These are phyloP conservation scores for Lepidochrysops patricia DNA, from an alignment of 2,888 invertebrate species.

Conservation along the genomic window DNA sequence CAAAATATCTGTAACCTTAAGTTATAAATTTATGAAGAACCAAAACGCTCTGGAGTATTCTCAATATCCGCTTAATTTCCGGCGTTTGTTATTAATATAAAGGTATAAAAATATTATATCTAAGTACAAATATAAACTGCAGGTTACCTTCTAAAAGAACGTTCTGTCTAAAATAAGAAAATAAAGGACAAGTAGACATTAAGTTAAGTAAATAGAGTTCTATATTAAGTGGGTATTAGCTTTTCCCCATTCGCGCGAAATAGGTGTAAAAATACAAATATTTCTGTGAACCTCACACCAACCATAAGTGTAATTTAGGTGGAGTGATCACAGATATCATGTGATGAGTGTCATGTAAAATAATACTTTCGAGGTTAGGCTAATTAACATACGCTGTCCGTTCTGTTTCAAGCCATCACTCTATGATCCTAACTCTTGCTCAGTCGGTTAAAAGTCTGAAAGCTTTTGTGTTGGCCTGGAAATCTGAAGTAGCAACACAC, in stretches of 20 bases:
- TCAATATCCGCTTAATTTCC: slow-evolving; percentile 13
- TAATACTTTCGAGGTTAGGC: too few species aligned
- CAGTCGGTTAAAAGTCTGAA: slow-evolving; percentile 49
- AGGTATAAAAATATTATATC: slow-evolving; percentile 1
- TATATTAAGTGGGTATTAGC: too few species aligned
- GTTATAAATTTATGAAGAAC: slow-evolving; percentile 1
- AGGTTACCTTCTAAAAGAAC: too few species aligned
- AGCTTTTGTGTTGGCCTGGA: slow-evolving; percentile 45
- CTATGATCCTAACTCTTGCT: slow-evolving; percentile 32
- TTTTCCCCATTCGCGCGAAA: not conserved
- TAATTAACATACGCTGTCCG: not conserved
- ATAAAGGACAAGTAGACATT: too few species aligned
- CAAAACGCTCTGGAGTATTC: not conserved
- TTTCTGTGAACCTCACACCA: too few species aligned
- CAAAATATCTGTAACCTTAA: not conserved
- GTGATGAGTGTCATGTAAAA: too few species aligned
- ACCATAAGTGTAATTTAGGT: too few species aligned
- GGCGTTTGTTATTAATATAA: slow-evolving; percentile 9
- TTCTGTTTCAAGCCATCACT: slow-evolving; percentile 21
- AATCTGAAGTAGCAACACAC: slow-evolving; percentile 39
- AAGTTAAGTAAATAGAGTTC: too few species aligned
- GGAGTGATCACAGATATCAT: too few species aligned
- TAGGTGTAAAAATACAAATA: not conserved
- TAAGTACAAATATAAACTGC: not conserved
- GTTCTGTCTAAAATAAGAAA: too few species aligned